Conservation (phyloP, 1,140 invertebrate species). For the Augochlora pura region DNA sequence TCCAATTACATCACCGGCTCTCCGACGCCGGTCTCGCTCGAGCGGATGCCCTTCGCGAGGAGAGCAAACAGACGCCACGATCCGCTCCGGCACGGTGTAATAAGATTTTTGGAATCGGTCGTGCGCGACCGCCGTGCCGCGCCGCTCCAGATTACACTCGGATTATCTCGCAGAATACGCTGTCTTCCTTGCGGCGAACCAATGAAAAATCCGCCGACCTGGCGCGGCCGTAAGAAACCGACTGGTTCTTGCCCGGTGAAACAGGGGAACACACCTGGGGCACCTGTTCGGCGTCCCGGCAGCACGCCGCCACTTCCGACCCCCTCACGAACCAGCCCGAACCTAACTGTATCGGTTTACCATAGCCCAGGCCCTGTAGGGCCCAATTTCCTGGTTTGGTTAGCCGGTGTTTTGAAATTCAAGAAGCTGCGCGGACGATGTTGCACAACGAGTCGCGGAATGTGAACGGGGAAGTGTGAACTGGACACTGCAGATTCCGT, state of each 20-base stretch:
- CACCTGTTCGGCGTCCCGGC: slow-evolving; percentile 52
- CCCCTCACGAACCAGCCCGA: slow-evolving; percentile 22
- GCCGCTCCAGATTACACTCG: neutral
- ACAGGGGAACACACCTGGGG: slow-evolving; percentile 33
- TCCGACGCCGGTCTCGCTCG: neutral
- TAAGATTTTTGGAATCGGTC: neutral
- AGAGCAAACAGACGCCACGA: neutral
- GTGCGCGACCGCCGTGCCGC: neutral
- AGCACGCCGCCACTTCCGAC: slow-evolving; percentile 2
- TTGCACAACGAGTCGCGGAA: neutral
- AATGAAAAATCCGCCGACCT: slow-evolving; percentile 25
- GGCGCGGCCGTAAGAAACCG: slow-evolving; percentile 28
- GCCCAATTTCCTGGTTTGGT: slow-evolving; percentile 36
- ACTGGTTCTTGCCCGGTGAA: slow-evolving; percentile 20
- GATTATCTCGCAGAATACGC: neutral
- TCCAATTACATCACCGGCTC: neutral
- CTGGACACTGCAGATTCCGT: neutral
- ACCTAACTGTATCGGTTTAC: slow-evolving; percentile 41
- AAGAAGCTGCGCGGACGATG: neutral
- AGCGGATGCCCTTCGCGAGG: neutral
- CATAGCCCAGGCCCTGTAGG: slow-evolving; percentile 2
- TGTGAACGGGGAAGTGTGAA: neutral
- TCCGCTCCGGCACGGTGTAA: neutral
- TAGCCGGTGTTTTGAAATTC: slow-evolving; percentile 32
- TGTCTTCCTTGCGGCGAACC: neutral